Base-by-base conservation (phyloP, 2,797 vertebrate species). In the Microctenopoma lineatum region DNA sequence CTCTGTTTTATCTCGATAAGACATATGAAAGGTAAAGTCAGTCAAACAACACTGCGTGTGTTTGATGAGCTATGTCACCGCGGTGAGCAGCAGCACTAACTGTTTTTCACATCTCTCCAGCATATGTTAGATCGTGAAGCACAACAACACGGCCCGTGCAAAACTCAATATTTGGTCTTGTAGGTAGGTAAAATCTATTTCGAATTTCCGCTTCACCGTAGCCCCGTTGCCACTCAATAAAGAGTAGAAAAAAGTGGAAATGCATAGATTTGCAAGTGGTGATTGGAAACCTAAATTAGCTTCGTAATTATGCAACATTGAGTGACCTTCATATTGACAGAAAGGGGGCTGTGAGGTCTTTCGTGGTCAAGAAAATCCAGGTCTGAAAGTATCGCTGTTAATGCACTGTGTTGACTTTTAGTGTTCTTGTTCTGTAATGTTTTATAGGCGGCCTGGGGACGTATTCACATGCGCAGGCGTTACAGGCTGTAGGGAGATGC, bases 221-320 rank as follows among this genome's bases (percentile, higher is more conserved):
- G 62, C 59, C 13, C 71, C 62, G 41, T 72, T 21, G 32, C 70
- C 72, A 77, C 70, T 80, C 51, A 57, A 63, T 82, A 74, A 66
- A 80, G 44, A 61, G 39, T 38, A 46, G 50, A 61, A 73, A 63
- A 78, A 70, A 68, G 57, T 72, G 67, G 57, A 73, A 58, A 55
- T 36, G 47, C 51, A 83, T 73, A 77, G 76, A 87, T 84, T 67
- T 63, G 46, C 26, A n/a, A 66, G 55, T 41, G 56, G 66, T 69
- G 85, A 80, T 81, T 72, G 66, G 82, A 75, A 81, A 84, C 54
- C 54, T 67, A 77, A 83, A 84, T 85, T 70, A 89, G 66, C 67
- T 45, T 45, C n/a, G 44, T 45, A 45, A 45, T 45, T 45, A 62
- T 69, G 61, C 32, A 80, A 80, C 46, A 59, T 42, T 44, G 52